Base-by-base conservation (phyloP, 2,113 vertebrate species). In the Oryzias curvinotus region DNA sequence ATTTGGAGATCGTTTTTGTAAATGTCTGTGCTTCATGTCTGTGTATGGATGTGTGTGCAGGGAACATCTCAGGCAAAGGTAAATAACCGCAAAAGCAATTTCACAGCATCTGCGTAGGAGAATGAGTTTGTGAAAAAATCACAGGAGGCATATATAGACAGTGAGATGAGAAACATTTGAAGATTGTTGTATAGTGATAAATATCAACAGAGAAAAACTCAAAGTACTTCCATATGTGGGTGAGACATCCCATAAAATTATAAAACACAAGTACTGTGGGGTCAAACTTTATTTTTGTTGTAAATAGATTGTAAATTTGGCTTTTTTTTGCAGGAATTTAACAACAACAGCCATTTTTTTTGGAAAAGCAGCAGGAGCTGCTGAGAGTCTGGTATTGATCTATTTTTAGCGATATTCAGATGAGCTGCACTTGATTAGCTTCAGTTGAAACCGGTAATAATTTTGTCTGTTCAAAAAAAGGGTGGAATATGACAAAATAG, bases 21-120 rank as follows among this genome's bases (percentile, higher is more conserved):
- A 41, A 1, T 62, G 14, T 18, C 14, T 26, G 25, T 10, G 19
- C 18, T 30, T 21, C 30, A 8, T 30, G 61, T 5, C 19, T 7
- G 14, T 52, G 26, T 42, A 26, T 16, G n/a, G 14, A 46, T 52
- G 46, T 15, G 53, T 6, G 60, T 19, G 51, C 55, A 62, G 55
- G 16, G 6, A 58, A 59, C 23, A 1, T 62, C 19, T 46, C 54
- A 59, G 23, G 57, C 14, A 59, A 75, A 75, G 60, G 63, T 69
- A 77, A 77, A 82, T 63, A 69, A 65, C 58, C 52, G 57, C 71
- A 57, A 64, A 81, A 75, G 77, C 78, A 78, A 85, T 75, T 85
- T 86, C 68, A 80, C 84, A 88, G 68, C 66, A 74, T 74, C 57
- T 78, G 80, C 55, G 13, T 74, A 53, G 30, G 60, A 57, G 56